Conservation (phyloP, 2,888 invertebrate genomes). For the Belgica antarctica region DNA sequence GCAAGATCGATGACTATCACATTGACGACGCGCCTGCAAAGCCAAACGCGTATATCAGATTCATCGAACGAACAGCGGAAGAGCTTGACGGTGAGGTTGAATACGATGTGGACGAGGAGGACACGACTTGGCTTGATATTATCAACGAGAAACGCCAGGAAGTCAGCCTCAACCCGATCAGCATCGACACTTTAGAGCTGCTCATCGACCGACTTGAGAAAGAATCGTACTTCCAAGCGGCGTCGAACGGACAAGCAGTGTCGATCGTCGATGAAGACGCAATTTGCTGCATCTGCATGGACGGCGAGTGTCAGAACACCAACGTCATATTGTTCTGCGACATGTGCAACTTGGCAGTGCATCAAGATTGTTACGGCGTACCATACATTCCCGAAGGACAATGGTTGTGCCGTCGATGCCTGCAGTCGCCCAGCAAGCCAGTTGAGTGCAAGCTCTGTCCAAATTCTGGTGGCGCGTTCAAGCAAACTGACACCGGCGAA, state of each 20-base stretch:
- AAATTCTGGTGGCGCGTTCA: slow-evolving; percentile 96
- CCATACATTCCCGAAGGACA: slow-evolving; percentile 97
- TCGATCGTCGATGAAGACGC: slow-evolving; percentile 95
- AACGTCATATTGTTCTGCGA: slow-evolving; percentile 99
- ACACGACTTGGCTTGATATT: slow-evolving; percentile 87
- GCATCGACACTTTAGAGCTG: slow-evolving; percentile 87
- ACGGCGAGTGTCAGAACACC: slow-evolving; percentile 97
- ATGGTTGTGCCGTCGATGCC: slow-evolving; percentile 93
- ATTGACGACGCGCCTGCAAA: slow-evolving; percentile 79
- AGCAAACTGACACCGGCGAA: slow-evolving; percentile 88
- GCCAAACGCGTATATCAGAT: slow-evolving; percentile 86
- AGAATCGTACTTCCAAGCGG: slow-evolving; percentile 90
- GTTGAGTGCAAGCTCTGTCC: slow-evolving; percentile 98
- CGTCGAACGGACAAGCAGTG: slow-evolving; percentile 68
- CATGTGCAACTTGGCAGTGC: slow-evolving; percentile 94
- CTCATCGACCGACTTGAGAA: slow-evolving; percentile 97
- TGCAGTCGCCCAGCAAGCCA: slow-evolving; percentile 92
- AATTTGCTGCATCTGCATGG: slow-evolving; percentile 97
- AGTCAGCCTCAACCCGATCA: slow-evolving; percentile 71
- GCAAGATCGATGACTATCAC: slow-evolving; percentile 72
- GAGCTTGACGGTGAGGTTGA: slow-evolving; percentile 91
- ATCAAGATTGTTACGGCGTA: slow-evolving; percentile 52
- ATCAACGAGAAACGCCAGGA: slow-evolving; percentile 80
- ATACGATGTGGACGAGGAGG: slow-evolving; percentile 98
- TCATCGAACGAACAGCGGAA: slow-evolving; percentile 91